Evolutionary conservation across 2,888 invertebrate species (phyloP), one percentile per base, ranked within the genome.

Genomic region (Iselma pallidipennis): DNA sequence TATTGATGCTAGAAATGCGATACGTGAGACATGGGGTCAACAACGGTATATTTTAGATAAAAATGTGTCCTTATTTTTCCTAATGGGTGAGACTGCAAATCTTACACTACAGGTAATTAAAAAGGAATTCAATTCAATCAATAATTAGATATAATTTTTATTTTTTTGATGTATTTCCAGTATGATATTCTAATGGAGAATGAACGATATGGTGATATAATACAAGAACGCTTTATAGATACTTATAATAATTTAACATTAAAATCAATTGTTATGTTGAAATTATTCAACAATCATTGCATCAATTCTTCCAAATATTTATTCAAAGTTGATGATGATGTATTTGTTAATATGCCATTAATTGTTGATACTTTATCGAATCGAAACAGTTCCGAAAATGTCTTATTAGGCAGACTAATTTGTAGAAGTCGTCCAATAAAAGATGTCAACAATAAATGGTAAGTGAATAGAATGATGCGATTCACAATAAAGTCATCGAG

Each of bases 301-400:
- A 67, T 66, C 52, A 82, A 83, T 54, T 83, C 83, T 33, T 68
- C 77, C 14, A 76, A 71, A 51, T 94, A 88, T 82, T 84, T 94
- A 21, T 85, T 95, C 79, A 95, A 95, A 83, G 90, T 91, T 4
- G 94, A 95, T 69, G 94, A 95, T 70, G 95, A 95, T 72, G 92
- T 92, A 83, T 94, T 91, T 76, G 87, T 95, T 1, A 93, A 94
- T 79, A 83, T 94, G 55, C 49, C 71, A 10, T 63, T 56, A 21
- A 55, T 64, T 48, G 51, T 64, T 7, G 45, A 56, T 19, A 42
- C 52, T 14, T 42, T 60, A 19, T 14, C 4, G 16, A 45, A 31
- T 3, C 28, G 55, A 6, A 29, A 37, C 4, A 21, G 23, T 12
- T n/a, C 42, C 6, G 71, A 82, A 48, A 84, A 85, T 14, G 74